Evolutionary conservation across 2,888 invertebrate species (phyloP).

Genomic region (Halocaridina rubra): DNA sequence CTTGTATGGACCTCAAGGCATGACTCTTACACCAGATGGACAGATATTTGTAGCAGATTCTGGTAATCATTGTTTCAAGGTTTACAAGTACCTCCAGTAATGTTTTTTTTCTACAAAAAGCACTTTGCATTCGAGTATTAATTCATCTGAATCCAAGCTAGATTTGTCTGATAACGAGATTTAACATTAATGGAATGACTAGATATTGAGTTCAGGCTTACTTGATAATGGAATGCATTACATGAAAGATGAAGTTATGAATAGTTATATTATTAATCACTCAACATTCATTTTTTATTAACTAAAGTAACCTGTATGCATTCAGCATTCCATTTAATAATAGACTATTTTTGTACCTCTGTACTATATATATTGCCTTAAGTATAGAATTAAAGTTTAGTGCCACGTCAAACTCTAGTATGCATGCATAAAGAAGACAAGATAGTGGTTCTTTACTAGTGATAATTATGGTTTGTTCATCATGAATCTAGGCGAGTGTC

Average conservation of each 20-base stretch:
- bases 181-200: neutral
- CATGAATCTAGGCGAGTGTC: neutral
- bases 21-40: slow-evolving; percentile 70
- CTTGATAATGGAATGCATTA: neutral
- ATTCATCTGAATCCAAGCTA: neutral
- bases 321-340: slow-evolving; percentile 30
- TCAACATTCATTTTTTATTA: neutral
- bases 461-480: neutral
- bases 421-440: neutral
- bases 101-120: neutral
- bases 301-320: neutral
- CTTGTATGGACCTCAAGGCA: slow-evolving; percentile 72
- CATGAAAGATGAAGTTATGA: neutral
- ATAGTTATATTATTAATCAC: neutral
- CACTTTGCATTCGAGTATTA: neutral
- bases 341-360: slow-evolving; percentile 26
- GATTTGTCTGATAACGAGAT: neutral
- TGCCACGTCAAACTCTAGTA: neutral
- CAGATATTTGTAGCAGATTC: slow-evolving; percentile 72
- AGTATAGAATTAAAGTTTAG: neutral
- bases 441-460: neutral
- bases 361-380: slow-evolving; percentile 14
- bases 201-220: neutral
- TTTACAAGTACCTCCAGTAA: slow-evolving; percentile 69
- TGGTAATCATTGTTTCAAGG: slow-evolving; percentile 72